These are phyloP conservation scores for Chironomus tepperi DNA, from an alignment of 1,140 invertebrate species.

Conservation along the genomic window DNA sequence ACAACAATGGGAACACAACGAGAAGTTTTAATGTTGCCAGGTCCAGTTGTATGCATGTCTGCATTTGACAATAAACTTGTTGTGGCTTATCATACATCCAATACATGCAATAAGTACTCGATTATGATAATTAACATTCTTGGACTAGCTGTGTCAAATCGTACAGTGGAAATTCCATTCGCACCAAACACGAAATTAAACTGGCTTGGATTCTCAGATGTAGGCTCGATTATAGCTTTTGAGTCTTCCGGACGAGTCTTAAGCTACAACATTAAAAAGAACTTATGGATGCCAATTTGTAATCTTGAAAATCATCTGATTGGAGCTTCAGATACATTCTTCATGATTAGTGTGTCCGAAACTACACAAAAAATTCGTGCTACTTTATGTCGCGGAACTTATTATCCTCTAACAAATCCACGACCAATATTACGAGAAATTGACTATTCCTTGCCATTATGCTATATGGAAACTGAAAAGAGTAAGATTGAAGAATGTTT, in stretches of 20 bases:
- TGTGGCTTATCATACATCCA: constrained; percentile 62
- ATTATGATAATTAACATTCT: not conserved
- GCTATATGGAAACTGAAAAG: constrained; percentile 74
- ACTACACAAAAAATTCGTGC: constrained; percentile 63
- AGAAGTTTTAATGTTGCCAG: constrained; percentile 62
- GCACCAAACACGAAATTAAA: constrained; percentile 55
- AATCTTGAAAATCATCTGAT: constrained; percentile 59
- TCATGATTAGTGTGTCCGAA: constrained; percentile 71
- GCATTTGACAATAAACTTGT: constrained; percentile 61
- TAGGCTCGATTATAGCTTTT: constrained; percentile 58
- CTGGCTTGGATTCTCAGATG: constrained; percentile 79
- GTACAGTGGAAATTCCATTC: constrained; percentile 53
- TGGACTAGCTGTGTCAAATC: not conserved
- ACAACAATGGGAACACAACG: constrained; percentile 77
- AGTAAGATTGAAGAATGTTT: constrained; percentile 68
- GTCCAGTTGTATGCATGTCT: constrained; percentile 52
- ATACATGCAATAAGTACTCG: not conserved
- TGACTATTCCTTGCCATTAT: constrained; percentile 64
- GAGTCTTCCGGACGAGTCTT: constrained; percentile 60
- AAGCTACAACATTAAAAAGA: constrained; percentile 52
- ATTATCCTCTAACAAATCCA: constrained; percentile 78
- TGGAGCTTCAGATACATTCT: constrained; percentile 67
- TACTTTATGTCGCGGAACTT: constrained; percentile 77
- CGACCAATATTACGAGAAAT: constrained; percentile 70
- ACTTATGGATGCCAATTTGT: constrained; percentile 69